These are phyloP conservation scores for Pseudomyrmex flavicornis DNA, from an alignment of 1,140 invertebrate genomes.

Conservation along the genomic window DNA sequence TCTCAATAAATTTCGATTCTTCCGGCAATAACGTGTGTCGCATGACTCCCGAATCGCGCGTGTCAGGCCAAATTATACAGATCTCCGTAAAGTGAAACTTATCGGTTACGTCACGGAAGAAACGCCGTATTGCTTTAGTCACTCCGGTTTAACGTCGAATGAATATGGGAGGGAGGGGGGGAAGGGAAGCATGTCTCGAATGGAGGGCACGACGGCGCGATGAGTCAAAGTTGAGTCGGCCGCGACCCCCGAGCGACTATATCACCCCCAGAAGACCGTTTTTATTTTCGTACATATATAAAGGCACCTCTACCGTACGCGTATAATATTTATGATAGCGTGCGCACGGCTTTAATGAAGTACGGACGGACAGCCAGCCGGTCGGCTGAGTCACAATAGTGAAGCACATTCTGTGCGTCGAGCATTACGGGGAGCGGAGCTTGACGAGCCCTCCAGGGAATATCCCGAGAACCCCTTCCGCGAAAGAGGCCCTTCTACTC, in stretches of 20 bases:
- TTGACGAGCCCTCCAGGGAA: conserved; percentile 43
- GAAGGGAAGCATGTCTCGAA: neutral
- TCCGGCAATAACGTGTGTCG: neutral
- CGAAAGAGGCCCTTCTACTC: neutral
- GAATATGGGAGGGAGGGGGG: neutral
- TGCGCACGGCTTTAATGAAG: conserved; percentile 60
- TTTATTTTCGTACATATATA: conserved; percentile 38
- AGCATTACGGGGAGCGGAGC: conserved; percentile 33
- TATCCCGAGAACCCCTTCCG: conserved; percentile 47
- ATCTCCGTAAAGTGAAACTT: neutral
- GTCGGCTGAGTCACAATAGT: conserved; percentile 61
- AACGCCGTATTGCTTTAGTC: neutral
- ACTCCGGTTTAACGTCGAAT: conserved; percentile 24
- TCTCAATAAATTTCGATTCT: neutral
- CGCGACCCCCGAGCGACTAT: conserved; percentile 9
- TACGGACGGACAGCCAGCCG: conserved; percentile 61
- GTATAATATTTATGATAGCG: conserved; percentile 64
- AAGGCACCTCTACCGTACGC: neutral
- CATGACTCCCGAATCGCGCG: neutral
- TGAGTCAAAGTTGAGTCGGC: conserved; percentile 55
- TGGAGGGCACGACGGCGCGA: neutral
- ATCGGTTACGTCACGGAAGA: conserved; percentile 17
- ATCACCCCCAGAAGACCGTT: conserved; percentile 48
- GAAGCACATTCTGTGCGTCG: conserved; percentile 20
- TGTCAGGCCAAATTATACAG: conserved; percentile 1